Conservation (phyloP, 2,113 vertebrate genomes). For the Odocoileus hemionus region DNA sequence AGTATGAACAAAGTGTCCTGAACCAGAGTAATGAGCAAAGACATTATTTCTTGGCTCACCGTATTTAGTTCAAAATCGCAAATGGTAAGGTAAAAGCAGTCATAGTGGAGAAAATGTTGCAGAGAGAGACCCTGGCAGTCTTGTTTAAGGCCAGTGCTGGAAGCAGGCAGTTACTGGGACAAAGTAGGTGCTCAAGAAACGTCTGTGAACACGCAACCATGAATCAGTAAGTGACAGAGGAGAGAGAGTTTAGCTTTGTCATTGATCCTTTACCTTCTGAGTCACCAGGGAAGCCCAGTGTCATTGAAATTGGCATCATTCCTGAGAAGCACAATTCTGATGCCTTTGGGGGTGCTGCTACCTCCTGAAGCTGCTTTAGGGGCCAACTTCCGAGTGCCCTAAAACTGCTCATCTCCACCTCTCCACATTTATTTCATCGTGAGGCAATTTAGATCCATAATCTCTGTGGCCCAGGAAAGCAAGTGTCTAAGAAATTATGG, state of each 20-base stretch:
- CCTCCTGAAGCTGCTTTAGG: neutral
- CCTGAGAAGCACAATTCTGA: neutral
- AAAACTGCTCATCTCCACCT: too few species aligned
- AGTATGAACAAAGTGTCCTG: neutral
- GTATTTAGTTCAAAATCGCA: neutral
- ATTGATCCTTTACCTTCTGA: neutral
- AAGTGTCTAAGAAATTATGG: neutral
- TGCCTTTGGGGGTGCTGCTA: neutral
- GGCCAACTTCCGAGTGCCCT: neutral
- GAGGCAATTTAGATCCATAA: neutral
- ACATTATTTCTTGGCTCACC: neutral
- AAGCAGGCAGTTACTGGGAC: neutral
- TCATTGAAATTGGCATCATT: neutral
- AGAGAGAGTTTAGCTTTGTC: neutral
- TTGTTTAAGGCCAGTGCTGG: neutral
- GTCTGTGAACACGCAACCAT: neutral
- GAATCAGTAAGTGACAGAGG: neutral
- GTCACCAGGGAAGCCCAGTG: neutral
- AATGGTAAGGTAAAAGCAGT: neutral
- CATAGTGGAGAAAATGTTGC: neutral
- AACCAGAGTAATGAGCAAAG: neutral
- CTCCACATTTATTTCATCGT: neutral
- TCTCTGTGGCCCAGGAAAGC: neutral
- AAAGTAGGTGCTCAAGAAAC: slow-evolving; percentile 19
- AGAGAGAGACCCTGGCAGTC: neutral